Evolutionary conservation across 2,888 invertebrate species (phyloP).

Genomic region (Ptychoptera albimana): DNA sequence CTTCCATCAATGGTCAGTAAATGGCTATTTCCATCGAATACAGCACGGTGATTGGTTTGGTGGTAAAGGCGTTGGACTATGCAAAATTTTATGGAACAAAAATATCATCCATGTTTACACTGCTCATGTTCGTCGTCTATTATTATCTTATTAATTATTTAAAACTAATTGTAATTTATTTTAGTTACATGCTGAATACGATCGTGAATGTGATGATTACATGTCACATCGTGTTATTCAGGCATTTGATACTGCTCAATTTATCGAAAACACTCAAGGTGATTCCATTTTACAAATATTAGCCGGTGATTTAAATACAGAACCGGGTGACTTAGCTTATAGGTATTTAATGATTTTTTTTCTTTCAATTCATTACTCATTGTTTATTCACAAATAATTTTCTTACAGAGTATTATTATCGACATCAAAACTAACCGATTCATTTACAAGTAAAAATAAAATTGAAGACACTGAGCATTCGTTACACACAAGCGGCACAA

Average conservation of each 20-base stretch:
- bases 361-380: not conserved
- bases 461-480: constrained; percentile 9
- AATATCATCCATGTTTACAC: constrained; percentile 69
- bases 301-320: constrained; percentile 89
- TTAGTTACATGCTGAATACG: constrained; percentile 92
- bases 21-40: constrained; percentile 90
- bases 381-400: constrained; percentile 6
- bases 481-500: constrained; percentile 43
- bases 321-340: constrained; percentile 71
- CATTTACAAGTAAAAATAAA: constrained; percentile 20
- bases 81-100: constrained; percentile 51
- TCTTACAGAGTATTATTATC: constrained; percentile 36
- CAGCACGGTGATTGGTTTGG: constrained; percentile 99
- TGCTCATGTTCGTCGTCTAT: constrained; percentile 82
- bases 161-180: not conserved
- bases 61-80: constrained; percentile 85
- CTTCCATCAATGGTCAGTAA: constrained; percentile 89
- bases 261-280: constrained; percentile 69
- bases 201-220: constrained; percentile 71
- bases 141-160: not conserved
- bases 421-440: constrained; percentile 38
- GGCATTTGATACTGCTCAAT: constrained; percentile 88
- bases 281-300: constrained; percentile 69
- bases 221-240: constrained; percentile 83
- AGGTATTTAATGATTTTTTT: constrained; percentile 29